Base-by-base conservation (phyloP, 1,140 invertebrate genomes). In the Nasonia giraulti region DNA sequence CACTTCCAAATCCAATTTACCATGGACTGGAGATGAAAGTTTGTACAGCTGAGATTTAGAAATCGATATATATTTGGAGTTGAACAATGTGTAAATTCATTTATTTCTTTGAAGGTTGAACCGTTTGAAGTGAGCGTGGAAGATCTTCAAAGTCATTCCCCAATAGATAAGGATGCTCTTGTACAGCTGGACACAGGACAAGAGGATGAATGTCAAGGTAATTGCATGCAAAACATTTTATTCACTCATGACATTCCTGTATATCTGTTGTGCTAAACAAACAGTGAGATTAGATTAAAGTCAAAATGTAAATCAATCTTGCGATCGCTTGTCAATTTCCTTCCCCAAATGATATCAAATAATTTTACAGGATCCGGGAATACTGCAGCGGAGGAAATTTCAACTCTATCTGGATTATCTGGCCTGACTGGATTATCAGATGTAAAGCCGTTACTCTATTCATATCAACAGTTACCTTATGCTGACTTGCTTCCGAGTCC, bases 401-500 rank as follows among this genome's bases (percentile, higher is more conserved):
- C 90, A 80, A 89, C 88, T 88, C 90, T 92, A 86, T 90, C 91
- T 79, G 89, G 88, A 87, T 90, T 92, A 87, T 90, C 92, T 79
- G 89, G 88, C 74, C 84, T 91, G 82, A 89, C 90, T 47, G 89
- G 87, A 73, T 80, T 92, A 86, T 87, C 89, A 82, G 90, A 89
- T 88, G 89, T 91, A 83, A 89, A 91, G 33, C 89, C 89, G 31
- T 80, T 88, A 68, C 87, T 91, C 80, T 91, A 91, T 82, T 90
- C 92, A 62, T 94, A 93, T 89, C 91, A 93, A 86, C 92, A 93
- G 37, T 88, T 93, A 88, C 92, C 93, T 50, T 93, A 93, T 79
- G 92, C 93, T n/a, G 92, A 93, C 87, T 89, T 93, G 33, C 90
- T 94, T 68, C 93, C 93, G 14, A 91, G 88, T 47, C 91, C 92